Evolutionary conservation across 2,888 invertebrate genomes (phyloP), one percentile per base, ranked within the genome.

Genomic region (Nycteola revayana): DNA sequence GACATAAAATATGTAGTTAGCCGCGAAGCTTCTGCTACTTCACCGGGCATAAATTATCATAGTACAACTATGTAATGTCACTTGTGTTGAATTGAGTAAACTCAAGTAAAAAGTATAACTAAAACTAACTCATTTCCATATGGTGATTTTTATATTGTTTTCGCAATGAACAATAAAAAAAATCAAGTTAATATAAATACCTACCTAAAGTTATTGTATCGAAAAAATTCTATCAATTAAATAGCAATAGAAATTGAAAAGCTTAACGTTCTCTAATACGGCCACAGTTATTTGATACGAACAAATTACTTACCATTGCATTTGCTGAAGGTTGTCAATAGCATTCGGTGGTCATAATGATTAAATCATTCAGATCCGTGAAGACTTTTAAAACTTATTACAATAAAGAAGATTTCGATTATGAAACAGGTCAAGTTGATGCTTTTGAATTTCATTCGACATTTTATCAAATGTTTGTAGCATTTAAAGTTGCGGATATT

Each of bases 401-500:
- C 11, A 65, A 76, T 27, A 77, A 78, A 60, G 63, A 70, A 2
- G 40, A 58, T 26, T 52, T 42, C 10, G 63, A 79, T 41, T 73
- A 50, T 36, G 57, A 62, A 1, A 32, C 39, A 5, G 73, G 66
- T 24, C 35, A 64, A 28, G 45, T 82, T 1, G 60, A 78, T 44
- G 75, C 81, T 4, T 66, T 62, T 39, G 53, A 72, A 34, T 82
- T 71, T 60, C 72, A 83, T 48, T 42, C 42, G 22, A 64, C 53
- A 3, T 76, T 77, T 31, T 74, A 67, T 47, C 49, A 49, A 18
- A 3, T 71, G 1, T 41, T 66, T n/a, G 72, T 64, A 32, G 35
- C 42, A 3, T 82, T 71, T 50, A 63, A 69, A 47, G 65, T 82
- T 1, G 44, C 65, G 2, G 71, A 77, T 38, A 32, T 65, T 21